phyloP scores from a whole-genome alignment of 2,797 vertebrate species.

The Sebastes iracundus region DNA sequence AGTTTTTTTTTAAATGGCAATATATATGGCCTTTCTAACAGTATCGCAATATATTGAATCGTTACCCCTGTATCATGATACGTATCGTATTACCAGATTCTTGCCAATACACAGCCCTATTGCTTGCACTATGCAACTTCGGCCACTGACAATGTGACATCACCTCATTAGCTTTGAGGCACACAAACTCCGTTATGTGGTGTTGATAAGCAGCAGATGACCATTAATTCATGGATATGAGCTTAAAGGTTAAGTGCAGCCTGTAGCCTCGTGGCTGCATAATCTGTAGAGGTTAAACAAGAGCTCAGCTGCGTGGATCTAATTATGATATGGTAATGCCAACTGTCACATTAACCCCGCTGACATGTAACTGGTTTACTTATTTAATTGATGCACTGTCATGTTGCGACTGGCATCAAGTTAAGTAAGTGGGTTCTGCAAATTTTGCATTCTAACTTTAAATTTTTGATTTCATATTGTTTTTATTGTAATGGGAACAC shows the following conservation, averaged over 20 bases:
- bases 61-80: too few relatives aligned
- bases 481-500: neutral
- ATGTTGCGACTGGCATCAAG: neutral
- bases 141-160: neutral
- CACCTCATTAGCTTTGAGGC: slow-evolving; percentile 2
- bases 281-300: slow-evolving; percentile 56
- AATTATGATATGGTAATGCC: slow-evolving; percentile 48
- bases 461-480: neutral
- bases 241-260: slow-evolving; percentile 46
- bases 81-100: too few relatives aligned
- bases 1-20: too few relatives aligned
- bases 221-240: slow-evolving; percentile 33
- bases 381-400: neutral
- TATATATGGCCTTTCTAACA: too few relatives aligned
- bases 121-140: neutral
- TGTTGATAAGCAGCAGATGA: slow-evolving; percentile 23
- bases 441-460: neutral
- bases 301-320: slow-evolving; percentile 44
- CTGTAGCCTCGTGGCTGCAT: slow-evolving; percentile 20
- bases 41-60: too few relatives aligned
- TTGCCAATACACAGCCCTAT: too few relatives aligned
- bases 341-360: slow-evolving; percentile 44
- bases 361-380: slow-evolving; percentile 16
- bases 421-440: neutral
- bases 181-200: neutral